Conservation (phyloP, 1,140 invertebrate genomes). For the Panulirus ornatus region DNA sequence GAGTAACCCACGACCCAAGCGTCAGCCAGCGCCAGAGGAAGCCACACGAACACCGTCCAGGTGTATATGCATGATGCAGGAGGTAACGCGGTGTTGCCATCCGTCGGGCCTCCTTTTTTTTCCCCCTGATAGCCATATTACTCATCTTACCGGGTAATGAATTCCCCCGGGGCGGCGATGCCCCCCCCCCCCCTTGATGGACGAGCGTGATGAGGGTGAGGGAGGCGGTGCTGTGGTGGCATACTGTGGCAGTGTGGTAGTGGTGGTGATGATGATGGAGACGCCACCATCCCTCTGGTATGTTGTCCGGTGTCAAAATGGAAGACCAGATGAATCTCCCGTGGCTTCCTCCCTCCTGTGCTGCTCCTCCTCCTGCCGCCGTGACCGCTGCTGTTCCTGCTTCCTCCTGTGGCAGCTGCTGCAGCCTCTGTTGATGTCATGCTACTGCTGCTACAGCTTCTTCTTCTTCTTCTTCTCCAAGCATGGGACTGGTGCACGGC, state of each 20-base stretch:
- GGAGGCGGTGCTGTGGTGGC: no score
- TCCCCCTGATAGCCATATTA: slow-evolving; percentile 4
- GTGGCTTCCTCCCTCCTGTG: background rate
- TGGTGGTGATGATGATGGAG: background rate
- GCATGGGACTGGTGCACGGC: no score
- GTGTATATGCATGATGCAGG: slow-evolving; percentile 42
- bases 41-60: slow-evolving; percentile 6
- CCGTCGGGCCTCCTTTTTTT: background rate
- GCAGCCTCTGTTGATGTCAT: no score
- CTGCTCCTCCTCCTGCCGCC: no score
- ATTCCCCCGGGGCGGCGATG: slow-evolving; percentile 1
- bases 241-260: background rate
- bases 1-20: no score
- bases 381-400: no score
- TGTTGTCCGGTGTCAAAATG: background rate
- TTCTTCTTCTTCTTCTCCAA: no score
- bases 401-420: no score
- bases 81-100: slow-evolving; percentile 34
- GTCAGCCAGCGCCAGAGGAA: background rate
- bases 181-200: background rate
- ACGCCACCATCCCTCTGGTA: no score
- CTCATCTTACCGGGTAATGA: slow-evolving; percentile 2
- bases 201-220: no score
- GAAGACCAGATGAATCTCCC: background rate
- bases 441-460: no score